Evolutionary conservation across 2,797 vertebrate species (phyloP).

Genomic region (Bradypodion ventrale): DNA sequence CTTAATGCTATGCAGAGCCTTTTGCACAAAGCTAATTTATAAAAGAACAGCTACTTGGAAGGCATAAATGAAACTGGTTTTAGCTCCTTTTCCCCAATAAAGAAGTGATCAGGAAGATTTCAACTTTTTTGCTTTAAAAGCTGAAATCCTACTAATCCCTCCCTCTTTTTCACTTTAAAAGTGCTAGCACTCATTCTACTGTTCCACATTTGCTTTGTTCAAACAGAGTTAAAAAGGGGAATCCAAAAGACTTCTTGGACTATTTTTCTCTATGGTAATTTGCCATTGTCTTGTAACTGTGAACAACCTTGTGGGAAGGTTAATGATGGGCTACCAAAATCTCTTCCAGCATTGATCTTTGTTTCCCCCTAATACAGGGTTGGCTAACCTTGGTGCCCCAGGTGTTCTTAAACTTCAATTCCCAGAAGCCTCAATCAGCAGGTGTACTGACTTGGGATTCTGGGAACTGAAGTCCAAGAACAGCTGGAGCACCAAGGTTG

Average conservation of each 20-base stretch:
- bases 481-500: no score
- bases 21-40: slow-evolving; percentile 24
- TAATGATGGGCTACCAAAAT: no score
- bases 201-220: not conserved
- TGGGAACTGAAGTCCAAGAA: no score
- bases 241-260: not conserved
- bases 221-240: not conserved
- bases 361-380: no score
- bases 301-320: no score
- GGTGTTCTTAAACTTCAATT: no score
- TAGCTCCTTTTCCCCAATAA: not conserved
- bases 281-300: no score
- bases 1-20: not conserved
- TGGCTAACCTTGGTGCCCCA: no score
- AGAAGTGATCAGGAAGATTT: slow-evolving; percentile 1
- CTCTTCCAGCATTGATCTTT: no score
- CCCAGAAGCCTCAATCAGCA: no score
- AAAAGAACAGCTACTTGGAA: slow-evolving; percentile 33
- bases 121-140: not conserved
- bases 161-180: not conserved
- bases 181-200: not conserved
- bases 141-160: no score
- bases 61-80: not conserved
- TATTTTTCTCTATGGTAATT: not conserved
- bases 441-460: no score